Evolutionary conservation across 2,797 vertebrate genomes (phyloP).

Genomic region (Esox masquinongy): DNA sequence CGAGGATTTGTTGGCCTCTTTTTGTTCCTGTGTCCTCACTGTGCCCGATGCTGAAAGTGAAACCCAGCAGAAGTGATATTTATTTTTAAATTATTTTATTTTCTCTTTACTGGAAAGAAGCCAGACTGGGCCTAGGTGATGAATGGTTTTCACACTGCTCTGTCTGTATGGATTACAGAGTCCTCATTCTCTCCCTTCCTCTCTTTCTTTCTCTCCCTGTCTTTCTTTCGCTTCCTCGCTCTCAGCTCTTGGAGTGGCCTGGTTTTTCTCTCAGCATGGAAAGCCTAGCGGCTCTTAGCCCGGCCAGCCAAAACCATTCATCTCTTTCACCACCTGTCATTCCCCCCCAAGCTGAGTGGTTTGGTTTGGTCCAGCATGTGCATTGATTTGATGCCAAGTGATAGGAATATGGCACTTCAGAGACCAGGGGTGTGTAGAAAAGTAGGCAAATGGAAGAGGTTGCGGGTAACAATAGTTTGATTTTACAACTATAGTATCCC

Average conservation of each 20-base stretch:
- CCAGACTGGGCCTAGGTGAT: slow-evolving; percentile 21
- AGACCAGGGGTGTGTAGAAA: neutral
- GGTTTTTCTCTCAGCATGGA: slow-evolving; percentile 45
- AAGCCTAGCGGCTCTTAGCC: slow-evolving; percentile 38
- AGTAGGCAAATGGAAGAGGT: neutral
- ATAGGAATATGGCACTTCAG: slow-evolving; percentile 19
- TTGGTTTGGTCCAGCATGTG: slow-evolving; percentile 40
- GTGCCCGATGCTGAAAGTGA: neutral
- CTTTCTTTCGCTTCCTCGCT: slow-evolving; percentile 4
- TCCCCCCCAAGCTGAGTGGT: neutral
- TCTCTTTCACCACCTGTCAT: slow-evolving; percentile 59
- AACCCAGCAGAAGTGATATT: slow-evolving; percentile 15
- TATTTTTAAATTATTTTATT: too few relatives aligned
- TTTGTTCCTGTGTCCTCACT: slow-evolving; percentile 19
- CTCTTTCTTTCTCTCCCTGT: neutral
- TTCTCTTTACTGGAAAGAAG: slow-evolving; percentile 7
- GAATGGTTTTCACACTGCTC: slow-evolving; percentile 17
- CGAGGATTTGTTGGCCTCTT: neutral
- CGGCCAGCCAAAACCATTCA: slow-evolving; percentile 50
- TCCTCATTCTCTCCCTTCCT: slow-evolving; percentile 30
- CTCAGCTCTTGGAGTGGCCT: slow-evolving; percentile 41
- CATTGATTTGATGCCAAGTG: slow-evolving; percentile 26
- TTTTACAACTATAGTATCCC: neutral
- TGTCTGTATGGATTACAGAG: slow-evolving; percentile 39
- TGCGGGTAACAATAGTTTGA: neutral